Conservation (phyloP, 2,888 invertebrate species). For the Schrankia costaestrigalis region DNA sequence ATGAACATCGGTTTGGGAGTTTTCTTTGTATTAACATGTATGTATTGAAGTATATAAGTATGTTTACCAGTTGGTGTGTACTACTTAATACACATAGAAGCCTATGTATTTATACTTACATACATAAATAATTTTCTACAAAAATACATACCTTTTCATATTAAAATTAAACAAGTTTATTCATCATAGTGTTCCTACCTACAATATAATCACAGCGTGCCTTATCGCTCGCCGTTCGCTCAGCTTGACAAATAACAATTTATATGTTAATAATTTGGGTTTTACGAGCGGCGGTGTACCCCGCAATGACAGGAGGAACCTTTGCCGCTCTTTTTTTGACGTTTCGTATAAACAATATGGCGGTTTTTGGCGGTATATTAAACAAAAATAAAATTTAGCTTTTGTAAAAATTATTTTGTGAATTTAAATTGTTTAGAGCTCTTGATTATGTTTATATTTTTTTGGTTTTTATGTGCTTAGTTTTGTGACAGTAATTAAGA, state of each 20-base stretch:
- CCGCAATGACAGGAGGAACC: slow-evolving; percentile 25
- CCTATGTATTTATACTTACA: too few species aligned
- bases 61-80: too few species aligned
- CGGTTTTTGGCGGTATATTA: slow-evolving; percentile 7
- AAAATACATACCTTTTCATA: slow-evolving; percentile 1
- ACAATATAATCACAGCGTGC: slow-evolving; percentile 38
- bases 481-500: too few species aligned
- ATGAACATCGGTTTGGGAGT: too few species aligned
- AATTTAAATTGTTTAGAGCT: too few species aligned
- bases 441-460: too few species aligned
- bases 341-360: slow-evolving; percentile 13
- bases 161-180: slow-evolving; percentile 24
- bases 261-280: slow-evolving; percentile 55
- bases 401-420: neutral
- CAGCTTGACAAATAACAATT: slow-evolving; percentile 50
- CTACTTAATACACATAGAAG: too few species aligned
- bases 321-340: slow-evolving; percentile 9
- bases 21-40: too few species aligned
- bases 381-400: neutral
- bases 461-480: too few species aligned
- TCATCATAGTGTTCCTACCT: slow-evolving; percentile 13
- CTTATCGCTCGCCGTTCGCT: slow-evolving; percentile 27
- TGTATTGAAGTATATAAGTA: too few species aligned
- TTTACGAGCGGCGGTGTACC: slow-evolving; percentile 29
- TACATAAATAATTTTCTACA: too few species aligned